Conservation (phyloP, 2,797 vertebrate genomes). For the Knipowitschia caucasica region DNA sequence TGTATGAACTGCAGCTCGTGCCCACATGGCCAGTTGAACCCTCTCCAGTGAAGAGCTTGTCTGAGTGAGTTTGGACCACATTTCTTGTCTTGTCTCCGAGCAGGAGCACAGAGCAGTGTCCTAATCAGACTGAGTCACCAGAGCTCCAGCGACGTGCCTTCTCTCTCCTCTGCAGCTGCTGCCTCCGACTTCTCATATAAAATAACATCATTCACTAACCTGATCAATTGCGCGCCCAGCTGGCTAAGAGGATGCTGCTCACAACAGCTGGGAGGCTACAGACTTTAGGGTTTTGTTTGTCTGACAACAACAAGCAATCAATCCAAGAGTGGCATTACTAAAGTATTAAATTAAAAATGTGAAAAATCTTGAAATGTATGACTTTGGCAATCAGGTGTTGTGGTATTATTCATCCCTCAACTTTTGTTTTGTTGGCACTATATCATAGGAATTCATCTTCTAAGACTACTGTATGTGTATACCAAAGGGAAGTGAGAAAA, state of each 20-base stretch:
- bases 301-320: constrained; percentile 16
- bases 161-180: constrained; percentile 50
- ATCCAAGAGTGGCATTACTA: no score
- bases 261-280: constrained; percentile 40
- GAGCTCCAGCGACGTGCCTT: constrained; percentile 18
- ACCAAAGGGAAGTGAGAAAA: no score
- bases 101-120: constrained; percentile 12
- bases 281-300: constrained; percentile 8
- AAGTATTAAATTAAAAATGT: no score
- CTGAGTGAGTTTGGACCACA: constrained; percentile 5
- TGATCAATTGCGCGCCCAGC: constrained; percentile 48
- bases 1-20: not conserved
- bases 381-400: no score
- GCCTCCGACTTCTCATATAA: constrained; percentile 52
- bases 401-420: no score
- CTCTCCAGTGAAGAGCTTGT: constrained; percentile 15
- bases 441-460: no score
- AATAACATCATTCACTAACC: constrained; percentile 45
- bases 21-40: not conserved
- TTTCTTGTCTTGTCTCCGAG: constrained; percentile 31
- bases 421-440: no score
- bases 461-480: no score
- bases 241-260: constrained; percentile 41
- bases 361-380: no score
- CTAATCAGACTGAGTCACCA: constrained; percentile 42